Percentiles rank a stretch among this genome's conserved stretches.
These are phyloP conservation scores for Neomorphus geoffroyi DNA, from an alignment of 2,797 vertebrate species.

Conservation along the genomic window DNA sequence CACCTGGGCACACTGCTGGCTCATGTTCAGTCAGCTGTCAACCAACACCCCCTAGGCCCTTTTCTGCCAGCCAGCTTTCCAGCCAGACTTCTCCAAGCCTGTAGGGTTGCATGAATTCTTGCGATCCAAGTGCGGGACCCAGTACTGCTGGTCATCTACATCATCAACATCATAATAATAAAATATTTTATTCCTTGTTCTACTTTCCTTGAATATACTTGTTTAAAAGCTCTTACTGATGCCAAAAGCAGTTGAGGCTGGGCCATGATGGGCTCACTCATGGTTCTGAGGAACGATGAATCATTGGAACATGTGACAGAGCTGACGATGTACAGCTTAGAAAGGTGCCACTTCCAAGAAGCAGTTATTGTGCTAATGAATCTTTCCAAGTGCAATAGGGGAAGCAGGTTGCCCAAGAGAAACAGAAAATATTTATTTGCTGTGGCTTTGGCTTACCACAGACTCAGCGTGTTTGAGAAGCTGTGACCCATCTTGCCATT, in stretches of 20 bases:
- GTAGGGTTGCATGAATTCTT: too few species aligned
- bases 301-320: neutral
- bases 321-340: neutral
- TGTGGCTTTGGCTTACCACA: neutral
- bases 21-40: too few species aligned
- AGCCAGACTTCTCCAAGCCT: too few species aligned
- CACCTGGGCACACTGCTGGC: too few species aligned
- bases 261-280: neutral
- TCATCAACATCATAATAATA: too few species aligned
- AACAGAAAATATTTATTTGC: neutral
- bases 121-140: too few species aligned
- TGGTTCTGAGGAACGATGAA: neutral
- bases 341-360: neutral
- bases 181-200: too few species aligned
- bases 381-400: neutral
- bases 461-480: neutral
- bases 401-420: neutral
- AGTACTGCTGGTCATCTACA: too few species aligned
- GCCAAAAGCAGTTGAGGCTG: neutral
- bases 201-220: neutral
- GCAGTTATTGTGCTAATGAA: neutral
- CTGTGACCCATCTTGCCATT: neutral
- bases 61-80: too few species aligned
- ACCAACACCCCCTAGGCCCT: too few species aligned
- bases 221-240: neutral